These are phyloP conservation scores for Pionites leucogaster DNA, from an alignment of 2,113 vertebrate species.

Conservation along the genomic window DNA sequence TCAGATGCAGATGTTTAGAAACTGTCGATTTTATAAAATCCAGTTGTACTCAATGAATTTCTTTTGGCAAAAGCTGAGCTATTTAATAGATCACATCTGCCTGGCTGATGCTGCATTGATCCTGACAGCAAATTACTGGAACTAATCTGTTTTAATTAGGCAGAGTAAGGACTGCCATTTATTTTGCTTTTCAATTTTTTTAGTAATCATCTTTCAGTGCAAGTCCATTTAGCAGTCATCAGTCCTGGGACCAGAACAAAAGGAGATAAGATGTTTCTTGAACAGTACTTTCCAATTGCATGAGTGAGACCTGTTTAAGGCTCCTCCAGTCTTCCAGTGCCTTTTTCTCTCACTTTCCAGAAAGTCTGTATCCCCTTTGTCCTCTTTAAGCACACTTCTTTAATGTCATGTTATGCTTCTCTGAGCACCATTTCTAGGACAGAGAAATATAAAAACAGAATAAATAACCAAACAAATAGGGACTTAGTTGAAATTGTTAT, in stretches of 20 bases:
- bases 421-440: not conserved
- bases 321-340: not conserved
- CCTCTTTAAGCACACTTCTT: not conserved
- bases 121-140: not conserved
- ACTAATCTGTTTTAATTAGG: constrained; percentile 46
- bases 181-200: not conserved
- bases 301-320: not conserved
- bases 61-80: not conserved
- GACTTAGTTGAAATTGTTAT: not conserved
- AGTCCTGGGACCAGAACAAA: not conserved
- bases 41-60: not conserved
- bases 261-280: not conserved
- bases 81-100: constrained; percentile 19
- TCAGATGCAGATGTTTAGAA: not conserved
- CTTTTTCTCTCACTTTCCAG: not conserved
- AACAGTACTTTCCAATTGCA: not conserved
- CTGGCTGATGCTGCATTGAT: constrained; percentile 9
- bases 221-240: not conserved
- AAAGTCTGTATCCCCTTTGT: not conserved
- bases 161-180: constrained; percentile 3
- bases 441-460: not conserved
- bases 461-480: not conserved
- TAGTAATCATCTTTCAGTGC: not conserved
- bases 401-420: not conserved
- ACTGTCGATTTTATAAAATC: not conserved